Evolutionary conservation across 2,888 invertebrate species (phyloP), one percentile per base, ranked within the genome.

Genomic region (Phania funesta): DNA sequence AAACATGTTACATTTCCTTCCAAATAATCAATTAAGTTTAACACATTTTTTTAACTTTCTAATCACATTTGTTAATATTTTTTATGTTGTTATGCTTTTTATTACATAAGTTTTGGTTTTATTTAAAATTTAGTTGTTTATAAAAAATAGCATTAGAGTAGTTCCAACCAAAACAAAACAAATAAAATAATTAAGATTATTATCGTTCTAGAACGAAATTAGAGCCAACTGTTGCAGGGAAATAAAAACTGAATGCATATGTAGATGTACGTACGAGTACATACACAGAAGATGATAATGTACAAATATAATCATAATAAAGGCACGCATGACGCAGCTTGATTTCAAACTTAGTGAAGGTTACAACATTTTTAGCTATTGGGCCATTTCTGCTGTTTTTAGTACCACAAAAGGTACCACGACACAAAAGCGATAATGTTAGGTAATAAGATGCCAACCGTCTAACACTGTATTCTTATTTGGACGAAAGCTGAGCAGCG

Each of bases 151-250:
- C 50, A 60, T 60, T 54, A 46, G 35, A 26, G 16, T 38, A 46
- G 48, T 48, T 46, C 29, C 16, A 44, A 60, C 26, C 46, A 46
- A 54, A 35, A 44, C 22, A 48, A 35, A 65, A 73, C 41, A 52
- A 54, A 67, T 67, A 73, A 62, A 62, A 62, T 62, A 67, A 81
- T 81, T 81, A 77, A 77, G 32, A 68, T 62, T 62, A 67, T 73
- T 54, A 71, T 20, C 62, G 65, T 67, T 60, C 62, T 64, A 48
- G 41, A 75, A 67, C 29, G 68, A 56, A 73, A 73, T 38, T 22
- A 32, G 38, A 68, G 52, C 41, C 48, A 67, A 50, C 44, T 46
- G 7, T 44, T 32, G 9, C 32, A 20, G 16, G 29, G n/a, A 26
- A 38, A n/a, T 7, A 35, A 22, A 24, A 38, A 35, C 3, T 52